Evolutionary conservation across 2,888 invertebrate species (phyloP).

Genomic region (Spodoptera littoralis): DNA sequence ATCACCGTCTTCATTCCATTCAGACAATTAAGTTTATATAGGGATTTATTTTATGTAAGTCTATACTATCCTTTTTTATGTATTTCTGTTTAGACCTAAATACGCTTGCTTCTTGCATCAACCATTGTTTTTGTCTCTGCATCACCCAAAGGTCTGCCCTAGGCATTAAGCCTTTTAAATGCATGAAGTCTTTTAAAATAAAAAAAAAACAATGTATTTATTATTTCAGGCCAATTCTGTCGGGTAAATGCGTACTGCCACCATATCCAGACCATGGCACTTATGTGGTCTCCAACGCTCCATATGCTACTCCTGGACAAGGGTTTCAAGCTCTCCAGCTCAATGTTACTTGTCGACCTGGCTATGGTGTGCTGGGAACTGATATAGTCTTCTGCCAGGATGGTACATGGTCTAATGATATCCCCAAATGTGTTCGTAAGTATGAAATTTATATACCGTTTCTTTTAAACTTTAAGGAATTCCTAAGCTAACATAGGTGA

Average conservation of each 20-base stretch:
- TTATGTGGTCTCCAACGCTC: constrained; percentile 63
- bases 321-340: constrained; percentile 59
- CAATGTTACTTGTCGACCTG: constrained; percentile 68
- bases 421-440: constrained; percentile 62
- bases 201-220: background rate
- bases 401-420: constrained; percentile 64
- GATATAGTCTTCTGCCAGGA: constrained; percentile 62
- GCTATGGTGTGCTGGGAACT: constrained; percentile 63
- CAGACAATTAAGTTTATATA: too few species aligned
- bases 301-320: constrained; percentile 65
- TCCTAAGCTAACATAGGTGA: too few species aligned
- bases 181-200: too few species aligned
- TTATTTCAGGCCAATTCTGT: constrained; percentile 49
- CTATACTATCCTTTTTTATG: too few species aligned
- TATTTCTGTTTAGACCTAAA: too few species aligned
- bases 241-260: constrained; percentile 70
- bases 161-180: too few species aligned
- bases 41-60: too few species aligned
- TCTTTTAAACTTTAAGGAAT: background rate
- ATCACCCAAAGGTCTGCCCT: too few species aligned
- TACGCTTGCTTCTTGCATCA: too few species aligned
- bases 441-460: constrained; percentile 15
- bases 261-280: constrained; percentile 67
- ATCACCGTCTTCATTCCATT: too few species aligned
- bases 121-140: too few species aligned